These are phyloP conservation scores for Elgonia sp. DNA, from an alignment of 2,888 invertebrate species.

Conservation along the genomic window DNA sequence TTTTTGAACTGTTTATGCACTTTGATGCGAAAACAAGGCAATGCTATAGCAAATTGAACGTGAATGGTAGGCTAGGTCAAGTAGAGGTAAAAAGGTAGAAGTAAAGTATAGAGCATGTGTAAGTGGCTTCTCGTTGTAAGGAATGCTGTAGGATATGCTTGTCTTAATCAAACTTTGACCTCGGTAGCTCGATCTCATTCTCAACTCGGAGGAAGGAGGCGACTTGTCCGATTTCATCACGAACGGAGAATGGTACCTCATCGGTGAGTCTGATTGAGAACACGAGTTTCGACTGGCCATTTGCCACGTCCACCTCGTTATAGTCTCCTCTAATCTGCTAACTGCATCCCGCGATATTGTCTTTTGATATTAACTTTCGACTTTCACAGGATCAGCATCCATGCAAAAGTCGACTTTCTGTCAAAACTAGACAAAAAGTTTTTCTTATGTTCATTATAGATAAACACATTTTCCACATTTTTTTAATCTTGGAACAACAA, in stretches of 20 bases:
- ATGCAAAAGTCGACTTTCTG: conserved; percentile 35
- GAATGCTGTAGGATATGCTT: conserved; percentile 82
- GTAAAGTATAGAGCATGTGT: conserved; percentile 60
- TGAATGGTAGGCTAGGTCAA: conserved; percentile 37
- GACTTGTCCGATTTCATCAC: conserved; percentile 99
- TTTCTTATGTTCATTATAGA: too few species aligned
- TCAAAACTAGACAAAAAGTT: conserved; percentile 17
- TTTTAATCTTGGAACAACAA: too few species aligned
- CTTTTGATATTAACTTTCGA: conserved; percentile 23
- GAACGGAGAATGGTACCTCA: conserved; percentile 99
- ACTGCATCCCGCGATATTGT: conserved; percentile 10
- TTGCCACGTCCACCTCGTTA: conserved; percentile 71
- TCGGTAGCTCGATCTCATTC: conserved; percentile 96
- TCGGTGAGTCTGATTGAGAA: conserved; percentile 91
- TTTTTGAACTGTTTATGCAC: too few species aligned
- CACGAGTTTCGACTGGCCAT: conserved; percentile 72
- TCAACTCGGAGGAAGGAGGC: conserved; percentile 97
- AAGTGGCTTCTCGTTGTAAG: conserved; percentile 76
- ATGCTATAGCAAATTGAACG: conserved; percentile 36
- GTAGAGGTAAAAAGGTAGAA: conserved; percentile 8
- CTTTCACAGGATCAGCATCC: conserved; percentile 49
- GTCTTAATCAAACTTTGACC: conserved; percentile 86
- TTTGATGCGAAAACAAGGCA: conserved; percentile 34
- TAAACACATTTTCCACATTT: too few species aligned
- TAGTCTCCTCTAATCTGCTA: conserved; percentile 30